Evolutionary conservation across 2,888 invertebrate genomes (phyloP).

Genomic region (Adela reaumurella): DNA sequence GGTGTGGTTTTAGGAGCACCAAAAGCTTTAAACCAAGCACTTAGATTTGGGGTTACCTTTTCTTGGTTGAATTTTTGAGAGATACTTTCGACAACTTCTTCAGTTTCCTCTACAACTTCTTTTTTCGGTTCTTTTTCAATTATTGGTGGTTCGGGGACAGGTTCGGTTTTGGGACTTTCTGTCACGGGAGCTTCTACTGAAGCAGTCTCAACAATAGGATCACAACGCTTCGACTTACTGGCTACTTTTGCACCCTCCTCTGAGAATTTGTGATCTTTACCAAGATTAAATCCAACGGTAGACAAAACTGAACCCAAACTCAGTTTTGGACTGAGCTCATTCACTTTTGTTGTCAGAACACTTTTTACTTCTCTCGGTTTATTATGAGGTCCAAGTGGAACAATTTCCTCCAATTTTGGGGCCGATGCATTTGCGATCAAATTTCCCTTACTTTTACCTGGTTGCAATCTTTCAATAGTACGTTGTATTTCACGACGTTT

Average conservation of each 20-base stretch:
- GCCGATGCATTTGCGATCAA: slow-evolving; percentile 66
- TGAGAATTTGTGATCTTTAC: slow-evolving; percentile 64
- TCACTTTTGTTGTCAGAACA: slow-evolving; percentile 55
- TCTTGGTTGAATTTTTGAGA: slow-evolving; percentile 48
- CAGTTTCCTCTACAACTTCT: slow-evolving; percentile 27
- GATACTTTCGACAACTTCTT: slow-evolving; percentile 10
- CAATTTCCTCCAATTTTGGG: slow-evolving; percentile 57
- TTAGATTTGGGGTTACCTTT: slow-evolving; percentile 79
- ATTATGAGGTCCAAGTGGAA: slow-evolving; percentile 47
- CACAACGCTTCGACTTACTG: background rate
- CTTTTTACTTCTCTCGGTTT: slow-evolving; percentile 59
- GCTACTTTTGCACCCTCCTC: slow-evolving; percentile 19
- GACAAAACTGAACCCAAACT: slow-evolving; percentile 82
- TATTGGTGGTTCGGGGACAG: slow-evolving; percentile 9
- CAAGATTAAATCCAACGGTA: slow-evolving; percentile 64
- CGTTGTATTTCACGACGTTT: slow-evolving; percentile 71
- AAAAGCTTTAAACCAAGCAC: slow-evolving; percentile 91
- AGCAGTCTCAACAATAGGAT: slow-evolving; percentile 10
- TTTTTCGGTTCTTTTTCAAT: slow-evolving; percentile 38
- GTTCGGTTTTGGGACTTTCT: slow-evolving; percentile 13
- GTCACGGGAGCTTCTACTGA: slow-evolving; percentile 14
- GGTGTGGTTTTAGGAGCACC: slow-evolving; percentile 74
- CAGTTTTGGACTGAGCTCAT: slow-evolving; percentile 73
- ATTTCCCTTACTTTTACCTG: slow-evolving; percentile 86
- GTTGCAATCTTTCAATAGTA: slow-evolving; percentile 79